phyloP scores from a whole-genome alignment of 2,888 invertebrate genomes.

The Gisinianus flammeolus region DNA sequence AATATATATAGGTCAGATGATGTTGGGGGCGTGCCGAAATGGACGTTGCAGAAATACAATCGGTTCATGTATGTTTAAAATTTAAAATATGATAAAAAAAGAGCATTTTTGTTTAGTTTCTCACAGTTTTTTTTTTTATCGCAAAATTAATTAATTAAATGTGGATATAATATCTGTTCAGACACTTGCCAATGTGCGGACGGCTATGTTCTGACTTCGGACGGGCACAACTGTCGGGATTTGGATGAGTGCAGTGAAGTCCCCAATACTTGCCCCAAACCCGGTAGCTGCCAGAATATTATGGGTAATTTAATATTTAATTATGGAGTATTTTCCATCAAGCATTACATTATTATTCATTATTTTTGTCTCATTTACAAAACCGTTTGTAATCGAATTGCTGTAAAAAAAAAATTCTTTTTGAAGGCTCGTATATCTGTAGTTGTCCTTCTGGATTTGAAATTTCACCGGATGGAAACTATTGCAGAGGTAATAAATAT shows the following conservation, averaged over 20 bases:
- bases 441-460: slow-evolving; percentile 80
- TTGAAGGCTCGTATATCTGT: slow-evolving; percentile 69
- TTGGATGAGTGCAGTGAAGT: slow-evolving; percentile 78
- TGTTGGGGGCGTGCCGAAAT: slow-evolving; percentile 78
- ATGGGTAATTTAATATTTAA: slow-evolving; percentile 63
- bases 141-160: too few relatives aligned
- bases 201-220: slow-evolving; percentile 76
- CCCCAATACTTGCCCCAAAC: slow-evolving; percentile 68
- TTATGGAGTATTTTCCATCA: too few relatives aligned
- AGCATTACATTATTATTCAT: too few relatives aligned
- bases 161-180: too few relatives aligned
- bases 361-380: too few relatives aligned
- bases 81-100: too few relatives aligned
- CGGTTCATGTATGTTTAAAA: slow-evolving; percentile 38
- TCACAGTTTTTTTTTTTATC: too few relatives aligned
- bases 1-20: too few relatives aligned
- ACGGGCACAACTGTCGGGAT: slow-evolving; percentile 79
- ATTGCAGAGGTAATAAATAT: slow-evolving; percentile 64
- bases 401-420: too few relatives aligned
- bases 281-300: slow-evolving; percentile 72
- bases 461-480: slow-evolving; percentile 69
- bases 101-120: too few relatives aligned
- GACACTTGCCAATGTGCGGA: slow-evolving; percentile 77
- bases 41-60: slow-evolving; percentile 69
- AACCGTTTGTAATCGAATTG: too few relatives aligned